Evolutionary conservation across 2,113 vertebrate species (phyloP), one percentile per base, ranked within the genome.

Genomic region (Plotosus lineatus): DNA sequence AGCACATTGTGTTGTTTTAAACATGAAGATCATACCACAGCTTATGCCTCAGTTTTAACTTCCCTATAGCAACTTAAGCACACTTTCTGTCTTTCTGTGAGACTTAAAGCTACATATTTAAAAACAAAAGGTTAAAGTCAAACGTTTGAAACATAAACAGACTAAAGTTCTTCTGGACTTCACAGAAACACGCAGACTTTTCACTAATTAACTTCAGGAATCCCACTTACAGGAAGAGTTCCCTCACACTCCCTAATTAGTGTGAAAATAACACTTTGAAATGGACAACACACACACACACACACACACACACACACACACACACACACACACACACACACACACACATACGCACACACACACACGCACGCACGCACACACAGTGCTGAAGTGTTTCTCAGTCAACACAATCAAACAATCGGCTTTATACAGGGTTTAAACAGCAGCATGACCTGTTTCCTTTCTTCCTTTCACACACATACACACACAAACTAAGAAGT

Each of bases 161-260:
- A 11, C 38, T 12, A 14, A 63, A 40, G 23, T 14, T 42, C 21
- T 2, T 21, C 65, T 26, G 31, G 17, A 42, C 11, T n/a, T 28
- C 68, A 48, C 6, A 19, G 14, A 68, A n/a, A 28, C 23, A 4
- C 42, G 14, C 1, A 7, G 5, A 7, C 11, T 28, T 69, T 46
- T 14, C 14, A 6, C 14, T 77, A 65, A 77, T 77, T 63, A 77
- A 23, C 75, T 63, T 65, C 28, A 77, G 38, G 78, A 58, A 55
- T 40, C 42, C 48, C 12, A 6, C 31, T 69, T 71, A 53, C 42
- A 71, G 56, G 28, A 81, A 63, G 65, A 68, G 65, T 26, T 80
- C 44, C 69, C n/a, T 58, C 48, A 80, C 73, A 38, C 19, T 55
- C 53, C 11, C 61, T 84, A 84, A 84, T 84, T 84, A 84, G 55